A percentile compares a stretch with the other conserved stretches of the same genome.
These are phyloP conservation scores for Etheostoma nigrum DNA, from an alignment of 2,797 vertebrate genomes.

Conservation along the genomic window DNA sequence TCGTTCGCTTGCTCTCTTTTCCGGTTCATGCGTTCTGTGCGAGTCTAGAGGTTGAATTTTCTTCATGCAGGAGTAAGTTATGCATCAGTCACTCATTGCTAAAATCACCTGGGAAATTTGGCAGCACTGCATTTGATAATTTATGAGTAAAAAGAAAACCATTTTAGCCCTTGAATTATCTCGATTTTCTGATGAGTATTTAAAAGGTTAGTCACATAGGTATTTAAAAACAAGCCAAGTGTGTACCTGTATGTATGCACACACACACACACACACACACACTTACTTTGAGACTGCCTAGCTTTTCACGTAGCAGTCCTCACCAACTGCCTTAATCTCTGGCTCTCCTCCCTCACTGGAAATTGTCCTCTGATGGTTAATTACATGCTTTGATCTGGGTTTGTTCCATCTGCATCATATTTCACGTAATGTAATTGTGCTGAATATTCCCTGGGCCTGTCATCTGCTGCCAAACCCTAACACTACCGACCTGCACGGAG, in stretches of 20 bases:
- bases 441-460: constrained; percentile 68
- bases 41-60: constrained; percentile 25
- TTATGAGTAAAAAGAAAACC: constrained; percentile 42
- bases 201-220: constrained; percentile 4
- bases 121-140: constrained; percentile 44
- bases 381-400: constrained; percentile 82
- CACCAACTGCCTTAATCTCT: constrained; percentile 61
- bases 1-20: neutral
- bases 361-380: constrained; percentile 75
- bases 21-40: constrained; percentile 20
- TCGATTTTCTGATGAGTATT: neutral
- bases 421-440: constrained; percentile 76
- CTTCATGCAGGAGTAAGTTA: constrained; percentile 13
- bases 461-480: constrained; percentile 35
- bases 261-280: neutral
- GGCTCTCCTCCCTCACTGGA: constrained; percentile 66
- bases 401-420: constrained; percentile 78
- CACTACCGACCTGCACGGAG: neutral
- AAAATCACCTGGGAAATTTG: constrained; percentile 61
- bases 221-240: constrained; percentile 15
- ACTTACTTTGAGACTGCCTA: neutral
- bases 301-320: constrained; percentile 39
- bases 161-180: constrained; percentile 33
- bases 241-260: neutral
- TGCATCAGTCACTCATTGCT: constrained; percentile 45